Evolutionary conservation across 2,888 invertebrate species (phyloP).

Genomic region (Lasius platythorax): DNA sequence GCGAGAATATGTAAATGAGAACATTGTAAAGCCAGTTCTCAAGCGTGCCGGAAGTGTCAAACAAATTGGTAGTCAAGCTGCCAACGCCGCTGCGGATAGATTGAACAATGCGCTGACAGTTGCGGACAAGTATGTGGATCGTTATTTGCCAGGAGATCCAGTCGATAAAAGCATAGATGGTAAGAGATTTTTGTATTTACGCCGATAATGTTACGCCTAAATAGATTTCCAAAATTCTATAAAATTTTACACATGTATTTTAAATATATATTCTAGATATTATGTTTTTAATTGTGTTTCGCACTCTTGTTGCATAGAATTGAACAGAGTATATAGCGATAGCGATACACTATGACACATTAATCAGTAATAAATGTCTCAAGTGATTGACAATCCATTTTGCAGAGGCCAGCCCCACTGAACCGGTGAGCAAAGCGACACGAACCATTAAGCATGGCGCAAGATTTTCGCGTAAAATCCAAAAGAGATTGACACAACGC

Average conservation of each 20-base stretch:
- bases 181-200: constrained; percentile 78
- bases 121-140: constrained; percentile 94
- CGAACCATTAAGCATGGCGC: constrained; percentile 93
- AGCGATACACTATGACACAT: neutral
- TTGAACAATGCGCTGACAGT: constrained; percentile 92
- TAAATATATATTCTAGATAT: neutral
- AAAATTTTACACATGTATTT: neutral
- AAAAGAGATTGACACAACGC: constrained; percentile 91
- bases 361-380: neutral
- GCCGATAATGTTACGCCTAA: neutral
- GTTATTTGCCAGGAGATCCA: constrained; percentile 90
- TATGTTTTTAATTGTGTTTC: neutral
- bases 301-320: neutral
- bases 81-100: constrained; percentile 91
- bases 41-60: constrained; percentile 94
- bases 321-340: neutral
- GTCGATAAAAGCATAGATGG: constrained; percentile 90
- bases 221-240: neutral
- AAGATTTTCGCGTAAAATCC: constrained; percentile 92
- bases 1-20: constrained; percentile 91
- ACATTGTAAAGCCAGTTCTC: constrained; percentile 90
- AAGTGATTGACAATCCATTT: neutral
- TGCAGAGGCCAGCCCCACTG: constrained; percentile 78
- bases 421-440: constrained; percentile 88
- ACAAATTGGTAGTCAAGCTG: constrained; percentile 91